phyloP scores from a whole-genome alignment of 2,888 invertebrate genomes.

The Brachynemurus nebulosus region DNA sequence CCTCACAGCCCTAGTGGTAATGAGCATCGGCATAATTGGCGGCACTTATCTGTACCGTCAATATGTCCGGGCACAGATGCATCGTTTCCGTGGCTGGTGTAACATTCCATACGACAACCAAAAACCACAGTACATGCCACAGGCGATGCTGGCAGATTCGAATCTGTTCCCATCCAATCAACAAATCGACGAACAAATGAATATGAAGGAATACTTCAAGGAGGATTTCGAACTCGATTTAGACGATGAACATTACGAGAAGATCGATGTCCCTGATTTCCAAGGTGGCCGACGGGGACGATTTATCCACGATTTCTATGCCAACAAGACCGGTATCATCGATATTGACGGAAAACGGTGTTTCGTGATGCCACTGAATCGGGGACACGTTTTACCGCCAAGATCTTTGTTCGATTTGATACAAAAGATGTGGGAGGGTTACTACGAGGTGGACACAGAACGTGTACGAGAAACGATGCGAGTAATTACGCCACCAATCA shows the following conservation, averaged over 20 bases:
- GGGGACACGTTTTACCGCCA: slow-evolving; percentile 62
- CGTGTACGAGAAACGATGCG: slow-evolving; percentile 63
- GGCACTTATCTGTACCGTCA: slow-evolving; percentile 66
- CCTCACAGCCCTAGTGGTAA: slow-evolving; percentile 51
- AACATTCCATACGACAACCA: slow-evolving; percentile 42
- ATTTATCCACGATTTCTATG: slow-evolving; percentile 86
- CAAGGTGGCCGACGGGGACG: slow-evolving; percentile 66
- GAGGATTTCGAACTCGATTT: slow-evolving; percentile 72
- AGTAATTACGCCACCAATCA: slow-evolving; percentile 55
- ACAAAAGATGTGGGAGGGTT: slow-evolving; percentile 62
- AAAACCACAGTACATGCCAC: slow-evolving; percentile 8
- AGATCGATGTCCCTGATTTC: slow-evolving; percentile 76
- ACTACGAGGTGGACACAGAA: slow-evolving; percentile 69
- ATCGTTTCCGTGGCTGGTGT: slow-evolving; percentile 53
- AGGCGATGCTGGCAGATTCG: slow-evolving; percentile 17
- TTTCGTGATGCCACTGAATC: slow-evolving; percentile 82
- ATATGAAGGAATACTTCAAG: slow-evolving; percentile 40
- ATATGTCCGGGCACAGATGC: slow-evolving; percentile 45
- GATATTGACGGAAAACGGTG: slow-evolving; percentile 46
- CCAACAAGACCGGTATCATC: slow-evolving; percentile 46
- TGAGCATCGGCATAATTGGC: slow-evolving; percentile 54
- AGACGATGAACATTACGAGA: slow-evolving; percentile 58
- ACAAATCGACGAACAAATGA: neutral
- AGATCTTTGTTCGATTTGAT: slow-evolving; percentile 65
- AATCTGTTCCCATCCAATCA: slow-evolving; percentile 20